Base-by-base conservation (phyloP, 2,797 vertebrate genomes). In the Ptychobarbus kaznakovi region DNA sequence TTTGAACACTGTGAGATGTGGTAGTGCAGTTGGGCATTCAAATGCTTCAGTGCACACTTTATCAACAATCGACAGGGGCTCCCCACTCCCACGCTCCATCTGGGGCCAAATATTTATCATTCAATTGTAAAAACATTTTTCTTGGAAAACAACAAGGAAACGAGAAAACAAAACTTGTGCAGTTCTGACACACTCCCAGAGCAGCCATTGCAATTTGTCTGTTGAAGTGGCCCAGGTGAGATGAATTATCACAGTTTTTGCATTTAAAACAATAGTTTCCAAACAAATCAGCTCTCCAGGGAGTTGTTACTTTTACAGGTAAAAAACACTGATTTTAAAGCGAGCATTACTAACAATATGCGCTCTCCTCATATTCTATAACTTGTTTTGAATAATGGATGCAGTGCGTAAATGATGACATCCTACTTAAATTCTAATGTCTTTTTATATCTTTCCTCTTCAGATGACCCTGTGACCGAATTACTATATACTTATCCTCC, bases 91-190 rank as follows among this genome's bases (percentile, higher is more conserved):
- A 93, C 69, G 77, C 87, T 88, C 86, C 66, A 79, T 86, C 88
- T 88, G 88, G 70, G 87, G 85, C 85, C 91, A 93, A 94, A 94
- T 93, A 92, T 95, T 92, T 92, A 93, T 94, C 88, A 91, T 90
- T 70, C 89, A 87, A 90, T 93, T 93, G 84, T 87, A 86, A 93
- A 94, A 94, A 94, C 92, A 93, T 93, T 93, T 87, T 90, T 92
- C 90, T 92, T 91, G 56, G 92, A 91, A 90, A 84, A 87, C 78
- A 88, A 82, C 78, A 87, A 80, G 78, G 72, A 65, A 75, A 87
- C 68, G 46, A 75, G 35, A 58, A 53, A 58, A 61, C n/a, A 88
- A 84, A 84, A 84, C 32, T 6, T 78, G 25, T 35, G 1, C 38
- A 3, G 15, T 74, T 88, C 82, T 69, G 58, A 63, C 28, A 65